Evolutionary conservation across 2,888 invertebrate species (phyloP), one percentile per base, ranked within the genome.

Genomic region (Cryptosula pallasiana): DNA sequence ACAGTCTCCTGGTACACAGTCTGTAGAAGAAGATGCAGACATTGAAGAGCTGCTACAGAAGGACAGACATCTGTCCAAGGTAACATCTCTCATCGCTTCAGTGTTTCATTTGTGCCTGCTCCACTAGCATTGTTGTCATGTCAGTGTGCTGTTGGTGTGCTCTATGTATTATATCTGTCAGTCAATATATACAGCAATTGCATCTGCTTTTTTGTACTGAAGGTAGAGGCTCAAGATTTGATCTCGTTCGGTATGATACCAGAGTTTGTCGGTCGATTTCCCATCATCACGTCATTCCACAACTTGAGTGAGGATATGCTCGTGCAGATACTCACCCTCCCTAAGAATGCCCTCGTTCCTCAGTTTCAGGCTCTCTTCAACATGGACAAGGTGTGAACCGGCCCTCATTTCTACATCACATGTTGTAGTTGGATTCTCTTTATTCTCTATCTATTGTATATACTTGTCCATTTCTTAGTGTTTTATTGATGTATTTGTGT

Each of bases 281-380:
- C 99, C 9, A 94, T 98, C 71, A 88, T 98, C 76, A 98, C 98
- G 73, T 95, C 98, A 73, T 98, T 99, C 89, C 98, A 99, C 86
- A 94, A 94, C 76, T 89, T 99, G 74, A 91, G 92, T 84, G 91
- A 92, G 82, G 90, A 90, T 72, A 91, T 98, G 88, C 88, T 99
- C 76, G 94, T 98, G 71, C 88, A 94, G 85, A 99, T 99, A 86
- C 88, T 99, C 75, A 97, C 96, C 0, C 97, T 98, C 85, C 99
- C 99, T 0, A 91, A 92, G 82, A 99, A 99, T 84, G 97, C 98
- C 29, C 90, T 99, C 83, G 90, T 99, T 74, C 92, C 96, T 2
- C 99, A 99, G 84, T 98, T 95, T 86, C 94, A 97, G 86, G 90
- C 94, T 80, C 87, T 98, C 76, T 91, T 99, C 82, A 91, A 91